Percentiles rank a stretch among this genome's conserved stretches.
phyloP scores from a whole-genome alignment of 1,140 invertebrate genomes.

The Musca vetustissima region DNA sequence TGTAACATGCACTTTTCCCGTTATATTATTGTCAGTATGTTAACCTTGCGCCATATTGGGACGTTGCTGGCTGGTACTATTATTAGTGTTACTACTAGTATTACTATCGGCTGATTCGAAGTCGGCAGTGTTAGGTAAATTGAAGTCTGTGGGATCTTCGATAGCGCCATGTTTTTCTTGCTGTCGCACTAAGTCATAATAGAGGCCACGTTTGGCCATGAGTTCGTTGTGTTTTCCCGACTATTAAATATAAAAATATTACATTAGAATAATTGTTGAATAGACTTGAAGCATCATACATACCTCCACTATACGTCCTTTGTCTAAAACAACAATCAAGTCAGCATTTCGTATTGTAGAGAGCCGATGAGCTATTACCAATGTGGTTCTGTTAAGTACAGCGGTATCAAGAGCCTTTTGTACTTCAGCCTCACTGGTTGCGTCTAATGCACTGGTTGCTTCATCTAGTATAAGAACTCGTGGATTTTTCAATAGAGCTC shows the following conservation, averaged over 20 bases:
- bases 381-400: constrained; percentile 75
- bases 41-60: constrained; percentile 17
- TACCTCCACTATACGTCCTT: constrained; percentile 81
- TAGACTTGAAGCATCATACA: constrained; percentile 5
- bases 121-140: not conserved
- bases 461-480: constrained; percentile 85
- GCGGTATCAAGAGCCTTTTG: constrained; percentile 80
- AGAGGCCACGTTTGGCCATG: constrained; percentile 71
- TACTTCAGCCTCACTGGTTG: constrained; percentile 84
- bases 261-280: not conserved
- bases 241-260: constrained; percentile 50
- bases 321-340: constrained; percentile 81
- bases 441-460: constrained; percentile 89
- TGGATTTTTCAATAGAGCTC: constrained; percentile 86
- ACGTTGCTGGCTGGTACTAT: not conserved
- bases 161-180: constrained; percentile 52
- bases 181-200: constrained; percentile 62
- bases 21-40: constrained; percentile 3
- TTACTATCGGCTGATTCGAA: not conserved
- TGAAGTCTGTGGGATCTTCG: not conserved
- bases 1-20: too few relatives aligned
- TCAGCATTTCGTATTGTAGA: constrained; percentile 87
- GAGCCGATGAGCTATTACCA: constrained; percentile 87
- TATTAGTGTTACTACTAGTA: not conserved
- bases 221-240: constrained; percentile 80